Base-by-base conservation (phyloP, 1,140 invertebrate species). In the Drosophila subpulchrella region DNA sequence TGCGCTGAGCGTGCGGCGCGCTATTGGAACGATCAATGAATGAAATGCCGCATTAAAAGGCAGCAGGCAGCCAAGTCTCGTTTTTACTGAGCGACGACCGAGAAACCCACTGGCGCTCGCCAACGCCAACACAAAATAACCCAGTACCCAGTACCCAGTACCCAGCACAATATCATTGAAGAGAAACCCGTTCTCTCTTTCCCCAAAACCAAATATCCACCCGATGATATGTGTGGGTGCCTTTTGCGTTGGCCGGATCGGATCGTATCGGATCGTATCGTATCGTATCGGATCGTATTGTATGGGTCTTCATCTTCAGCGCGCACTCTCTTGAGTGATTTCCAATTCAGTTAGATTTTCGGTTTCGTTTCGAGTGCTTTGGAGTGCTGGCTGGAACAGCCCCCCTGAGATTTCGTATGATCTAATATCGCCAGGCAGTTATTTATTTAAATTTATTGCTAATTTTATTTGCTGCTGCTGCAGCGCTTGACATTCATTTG, bases 381-480 rank as follows among this genome's bases (percentile, higher is more conserved):
- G 47, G 47, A 44, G 53, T 58, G 30, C 13, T 10, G 2, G 50
- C 57, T 47, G 13, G 8, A 34, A 36, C 6, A 30, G 59, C 27
- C 44, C 50, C 59, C 59, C 78, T 42, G 78, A 88, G 81, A 84
- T 83, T 85, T 81, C n/a, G 46, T 67, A 84, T 89, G 84, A 89
- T 89, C 85, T 89, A 89, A 89, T 89, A 81, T 78, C 76, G 85
- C 66, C 73, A 78, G 77, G 73, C 84, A 88, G 73, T 85, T 89
- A 89, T 89, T 88, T 88, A 89, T 88, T 88, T 89, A 89, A 89
- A 89, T 89, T 89, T 89, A 89, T 89, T 89, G 78, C 74, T 63
- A 81, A 89, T 84, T 90, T 86, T 89, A 84, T 89, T 84, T 84
- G 82, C 54, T 59, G 38, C 39, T 34, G 65, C 61, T 73, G 67